Evolutionary conservation across 2,113 vertebrate genomes (phyloP), one percentile per base, ranked within the genome.

Genomic region (Dasyprocta punctata): DNA sequence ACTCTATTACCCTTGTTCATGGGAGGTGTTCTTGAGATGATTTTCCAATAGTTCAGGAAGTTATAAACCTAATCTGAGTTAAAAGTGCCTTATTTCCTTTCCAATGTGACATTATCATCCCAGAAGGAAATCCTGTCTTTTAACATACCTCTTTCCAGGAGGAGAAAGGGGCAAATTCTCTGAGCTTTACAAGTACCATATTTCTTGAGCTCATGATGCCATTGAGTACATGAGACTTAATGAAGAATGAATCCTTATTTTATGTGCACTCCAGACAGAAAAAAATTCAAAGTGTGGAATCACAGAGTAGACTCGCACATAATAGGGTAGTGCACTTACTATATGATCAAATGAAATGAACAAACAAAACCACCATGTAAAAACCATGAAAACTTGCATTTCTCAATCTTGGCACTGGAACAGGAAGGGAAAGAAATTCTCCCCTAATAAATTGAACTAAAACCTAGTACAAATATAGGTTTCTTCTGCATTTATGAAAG

Each of bases 401-500:
- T 87, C 17, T 95, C 33, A 82, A 26, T 20, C 65, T 86, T 92
- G 56, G 19, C 28, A 14, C 69, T 44, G 26, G 1, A 47, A 3
- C 28, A 87, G 36, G 28, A 86, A 83, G 44, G 24, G 77, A 87
- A 90, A 47, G 77, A 65, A 30, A 65, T 24, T 41, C n/a, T 80
- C 36, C 17, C 9, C 49, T 88, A 30, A 88, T 91, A 88, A 82
- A 75, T 86, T 97, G 52, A 95, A 69, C 86, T 30, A 89, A 95
- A 94, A 87, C 30, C 28, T 36, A 92, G 12, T 54, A 33, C 38
- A 80, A 73, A 89, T 58, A 67, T 1, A 80, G 19, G 3, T 91
- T 95, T 95, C 52, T 89, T 82, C 22, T 81, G 38, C 77, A 93
- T 94, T 95, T 61, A 86, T 73, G 47, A 92, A 96, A 95, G 12